Conservation (phyloP, 2,797 vertebrate species). For the Poecilia gillii region DNA sequence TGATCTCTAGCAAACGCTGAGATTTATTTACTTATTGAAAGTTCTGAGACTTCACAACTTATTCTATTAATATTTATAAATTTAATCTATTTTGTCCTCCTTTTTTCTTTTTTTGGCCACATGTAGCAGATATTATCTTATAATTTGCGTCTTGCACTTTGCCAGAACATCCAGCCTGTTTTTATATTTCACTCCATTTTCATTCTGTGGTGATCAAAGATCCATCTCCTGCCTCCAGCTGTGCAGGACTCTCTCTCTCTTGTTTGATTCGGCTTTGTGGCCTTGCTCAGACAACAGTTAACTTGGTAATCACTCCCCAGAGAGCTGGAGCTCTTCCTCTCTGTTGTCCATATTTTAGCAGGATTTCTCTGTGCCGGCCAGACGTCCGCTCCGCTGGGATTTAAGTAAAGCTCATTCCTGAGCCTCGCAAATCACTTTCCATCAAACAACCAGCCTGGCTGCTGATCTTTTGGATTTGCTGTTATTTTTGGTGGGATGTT, state of each 20-base stretch:
- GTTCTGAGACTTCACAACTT: neutral
- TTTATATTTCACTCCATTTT: constrained; percentile 26
- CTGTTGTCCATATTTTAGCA: constrained; percentile 51
- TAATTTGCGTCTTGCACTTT: constrained; percentile 32
- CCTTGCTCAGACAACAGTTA: constrained; percentile 27
- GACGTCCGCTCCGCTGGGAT: constrained; percentile 37
- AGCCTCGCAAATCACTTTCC: constrained; percentile 52
- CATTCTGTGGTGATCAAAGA: constrained; percentile 56
- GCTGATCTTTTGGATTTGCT: constrained; percentile 26
- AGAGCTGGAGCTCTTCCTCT: constrained; percentile 19
- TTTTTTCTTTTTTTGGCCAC: neutral
- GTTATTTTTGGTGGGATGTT: constrained; percentile 20
- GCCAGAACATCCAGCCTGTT: constrained; percentile 27
- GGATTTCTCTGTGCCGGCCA: constrained; percentile 61
- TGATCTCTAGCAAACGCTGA: neutral
- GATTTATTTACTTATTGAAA: neutral
- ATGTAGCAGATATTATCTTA: constrained; percentile 31
- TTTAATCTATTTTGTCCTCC: no score
- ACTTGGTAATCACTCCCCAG: constrained; percentile 46
- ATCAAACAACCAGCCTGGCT: constrained; percentile 42
- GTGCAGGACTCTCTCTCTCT: constrained; percentile 18
- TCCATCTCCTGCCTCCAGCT: constrained; percentile 41
- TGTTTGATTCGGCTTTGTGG: constrained; percentile 35
- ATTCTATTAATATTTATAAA: no score
- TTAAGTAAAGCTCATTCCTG: constrained; percentile 55